These are phyloP conservation scores for Acanthochromis polyacanthus DNA, from an alignment of 2,113 vertebrate genomes.

Conservation along the genomic window DNA sequence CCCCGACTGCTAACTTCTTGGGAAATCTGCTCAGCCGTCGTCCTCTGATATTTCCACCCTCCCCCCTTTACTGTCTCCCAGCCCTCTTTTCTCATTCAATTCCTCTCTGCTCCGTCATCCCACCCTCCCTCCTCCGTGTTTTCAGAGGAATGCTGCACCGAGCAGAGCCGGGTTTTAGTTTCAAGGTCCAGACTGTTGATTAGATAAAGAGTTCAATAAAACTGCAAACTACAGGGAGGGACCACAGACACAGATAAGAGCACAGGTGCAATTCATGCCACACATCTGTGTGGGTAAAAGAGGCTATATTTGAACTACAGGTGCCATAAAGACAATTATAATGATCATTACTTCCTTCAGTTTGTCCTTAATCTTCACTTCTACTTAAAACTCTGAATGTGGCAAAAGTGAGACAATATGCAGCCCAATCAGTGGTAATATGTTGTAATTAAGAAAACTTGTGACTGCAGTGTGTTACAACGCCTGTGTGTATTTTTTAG, in stretches of 20 bases:
- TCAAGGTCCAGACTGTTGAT: conserved; percentile 78
- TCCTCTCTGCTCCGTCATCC: neutral
- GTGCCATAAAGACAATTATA: conserved; percentile 4
- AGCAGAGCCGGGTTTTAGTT: conserved; percentile 64
- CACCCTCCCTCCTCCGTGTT: conserved; percentile 6
- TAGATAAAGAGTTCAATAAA: conserved; percentile 80
- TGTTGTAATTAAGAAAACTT: neutral
- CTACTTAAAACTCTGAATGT: neutral
- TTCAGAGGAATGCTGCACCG: conserved; percentile 56
- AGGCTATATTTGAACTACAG: neutral
- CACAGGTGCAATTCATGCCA: conserved; percentile 37
- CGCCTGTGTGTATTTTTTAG: neutral
- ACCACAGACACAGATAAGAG: conserved; percentile 53
- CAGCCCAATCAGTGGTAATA: neutral
- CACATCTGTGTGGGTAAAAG: neutral
- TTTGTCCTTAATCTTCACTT: neutral
- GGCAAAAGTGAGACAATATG: neutral
- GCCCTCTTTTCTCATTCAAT: neutral
- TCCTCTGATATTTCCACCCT: conserved; percentile 29
- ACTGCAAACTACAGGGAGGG: conserved; percentile 58
- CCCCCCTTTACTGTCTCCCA: neutral
- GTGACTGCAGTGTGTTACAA: neutral
- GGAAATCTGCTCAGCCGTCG: conserved; percentile 9
- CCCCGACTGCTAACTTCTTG: conserved; percentile 23
- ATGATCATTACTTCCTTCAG: neutral